A percentile compares a stretch with the other conserved stretches of the same genome.
Evolutionary conservation across 2,113 vertebrate species (phyloP).

Genomic region (Megaceryle maxima): DNA sequence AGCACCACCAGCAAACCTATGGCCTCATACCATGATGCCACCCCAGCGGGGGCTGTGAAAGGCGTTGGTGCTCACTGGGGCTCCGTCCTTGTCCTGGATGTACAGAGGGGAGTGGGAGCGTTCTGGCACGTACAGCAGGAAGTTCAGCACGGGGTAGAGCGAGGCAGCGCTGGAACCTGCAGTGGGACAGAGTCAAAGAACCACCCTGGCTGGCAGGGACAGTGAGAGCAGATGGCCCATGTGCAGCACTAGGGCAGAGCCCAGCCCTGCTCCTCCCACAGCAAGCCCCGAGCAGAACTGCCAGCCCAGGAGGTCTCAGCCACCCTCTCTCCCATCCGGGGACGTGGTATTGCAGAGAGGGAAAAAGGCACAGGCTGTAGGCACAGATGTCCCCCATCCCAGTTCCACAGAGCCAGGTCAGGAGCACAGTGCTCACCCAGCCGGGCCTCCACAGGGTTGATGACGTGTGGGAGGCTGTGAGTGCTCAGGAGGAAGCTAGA

Average conservation of each 20-base stretch:
- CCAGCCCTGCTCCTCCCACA: neutral
- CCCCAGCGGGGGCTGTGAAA: conserved; percentile 98
- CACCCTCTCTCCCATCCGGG: rapidly evolving
- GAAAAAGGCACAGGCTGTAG: neutral
- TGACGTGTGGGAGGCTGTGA: conserved; percentile 93
- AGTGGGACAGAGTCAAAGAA: neutral
- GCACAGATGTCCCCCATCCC: neutral
- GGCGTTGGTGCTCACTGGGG: conserved; percentile 84
- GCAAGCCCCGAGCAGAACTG: neutral
- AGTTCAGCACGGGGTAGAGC: conserved; percentile 92
- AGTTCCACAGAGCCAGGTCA: rapidly evolving
- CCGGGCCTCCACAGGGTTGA: conserved; percentile 95
- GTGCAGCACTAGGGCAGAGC: rapidly evolving
- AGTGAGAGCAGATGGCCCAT: rapidly evolving
- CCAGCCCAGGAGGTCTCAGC: neutral
- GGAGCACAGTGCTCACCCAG: conserved; percentile 76
- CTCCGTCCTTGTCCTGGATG: conserved; percentile 86
- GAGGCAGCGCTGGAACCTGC: conserved; percentile 93
- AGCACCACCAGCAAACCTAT: neutral
- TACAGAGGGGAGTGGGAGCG: conserved; percentile 88
- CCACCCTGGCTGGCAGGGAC: neutral
- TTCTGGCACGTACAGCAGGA: conserved; percentile 92
- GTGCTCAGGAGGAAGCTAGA: conserved; percentile 84
- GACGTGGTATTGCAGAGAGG: rapidly evolving
- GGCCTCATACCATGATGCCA: conserved; percentile 88